Evolutionary conservation across 2,888 invertebrate genomes (phyloP).

Genomic region (Chloroclysta siterata): DNA sequence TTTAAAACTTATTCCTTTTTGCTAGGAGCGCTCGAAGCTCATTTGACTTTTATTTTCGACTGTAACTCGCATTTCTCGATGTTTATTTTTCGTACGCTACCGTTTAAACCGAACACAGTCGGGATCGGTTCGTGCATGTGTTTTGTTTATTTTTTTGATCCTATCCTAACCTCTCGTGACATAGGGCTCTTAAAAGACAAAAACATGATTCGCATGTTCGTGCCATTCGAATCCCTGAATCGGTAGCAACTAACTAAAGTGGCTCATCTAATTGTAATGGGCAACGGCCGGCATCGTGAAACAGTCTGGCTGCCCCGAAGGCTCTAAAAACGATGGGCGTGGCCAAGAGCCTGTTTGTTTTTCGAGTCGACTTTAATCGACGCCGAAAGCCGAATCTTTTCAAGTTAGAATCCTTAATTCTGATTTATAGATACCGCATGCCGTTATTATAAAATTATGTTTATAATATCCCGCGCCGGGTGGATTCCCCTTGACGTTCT

Average conservation of each 20-base stretch:
- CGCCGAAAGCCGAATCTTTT: conserved; percentile 69
- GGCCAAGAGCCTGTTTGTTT: conserved; percentile 73
- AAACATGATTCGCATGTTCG: conserved; percentile 36
- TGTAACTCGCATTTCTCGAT: conserved; percentile 51
- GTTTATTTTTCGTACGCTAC: conserved; percentile 68
- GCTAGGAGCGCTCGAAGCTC: conserved; percentile 49
- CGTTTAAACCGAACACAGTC: conserved; percentile 71
- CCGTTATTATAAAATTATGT: conserved; percentile 74
- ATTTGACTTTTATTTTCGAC: conserved; percentile 63
- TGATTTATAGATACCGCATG: conserved; percentile 78
- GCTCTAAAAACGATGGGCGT: conserved; percentile 57
- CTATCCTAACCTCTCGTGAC: conserved; percentile 35
- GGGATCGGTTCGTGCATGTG: conserved; percentile 63
- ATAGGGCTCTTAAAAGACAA: conserved; percentile 37
- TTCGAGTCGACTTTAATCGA: conserved; percentile 73
- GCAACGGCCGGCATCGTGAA: conserved; percentile 59
- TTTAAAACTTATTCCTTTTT: conserved; percentile 53
- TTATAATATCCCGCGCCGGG: conserved; percentile 61
- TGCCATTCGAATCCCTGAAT: conserved; percentile 45
- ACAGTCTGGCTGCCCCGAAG: conserved; percentile 58
- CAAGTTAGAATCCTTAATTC: conserved; percentile 74
- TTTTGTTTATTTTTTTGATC: conserved; percentile 58
- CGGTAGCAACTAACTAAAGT: conserved; percentile 64
- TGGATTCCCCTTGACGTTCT: conserved; percentile 69
- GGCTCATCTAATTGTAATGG: conserved; percentile 64